These are phyloP conservation scores for Cyrtorhinus lividipennis DNA, from an alignment of 1,140 invertebrate genomes.

Conservation along the genomic window DNA sequence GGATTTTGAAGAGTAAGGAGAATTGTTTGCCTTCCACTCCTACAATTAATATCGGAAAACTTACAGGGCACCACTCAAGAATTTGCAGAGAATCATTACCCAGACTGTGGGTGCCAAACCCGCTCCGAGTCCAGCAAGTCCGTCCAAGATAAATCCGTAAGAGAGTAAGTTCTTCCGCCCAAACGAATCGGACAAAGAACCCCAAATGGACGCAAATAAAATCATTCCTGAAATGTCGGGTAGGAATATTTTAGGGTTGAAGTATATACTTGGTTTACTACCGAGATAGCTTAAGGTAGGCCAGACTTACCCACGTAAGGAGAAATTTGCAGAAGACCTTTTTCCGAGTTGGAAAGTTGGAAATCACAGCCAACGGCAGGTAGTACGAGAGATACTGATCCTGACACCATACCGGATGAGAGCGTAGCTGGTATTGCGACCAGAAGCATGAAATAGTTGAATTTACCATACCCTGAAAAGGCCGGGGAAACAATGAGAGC, in stretches of 20 bases:
- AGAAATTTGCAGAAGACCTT: conserved; percentile 49
- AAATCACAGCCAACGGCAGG: conserved; percentile 56
- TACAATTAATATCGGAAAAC: too few species aligned
- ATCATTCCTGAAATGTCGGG: conserved; percentile 71
- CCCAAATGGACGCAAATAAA: conserved; percentile 63
- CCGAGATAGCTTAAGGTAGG: too few species aligned
- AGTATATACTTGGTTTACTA: too few species aligned
- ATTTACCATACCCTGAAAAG: conserved; percentile 41
- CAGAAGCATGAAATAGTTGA: conserved; percentile 45
- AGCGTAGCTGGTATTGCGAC: conserved; percentile 44
- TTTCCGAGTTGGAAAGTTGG: conserved; percentile 42
- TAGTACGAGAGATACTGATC: conserved; percentile 49
- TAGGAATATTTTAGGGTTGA: too few species aligned
- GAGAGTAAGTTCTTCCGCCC: conserved; percentile 55
- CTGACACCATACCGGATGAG: conserved; percentile 46
- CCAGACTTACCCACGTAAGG: conserved; percentile 47
- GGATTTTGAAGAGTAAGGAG: too few species aligned
- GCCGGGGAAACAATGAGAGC: too few species aligned
- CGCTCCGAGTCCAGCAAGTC: conserved; percentile 46
- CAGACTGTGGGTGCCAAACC: conserved; percentile 35
- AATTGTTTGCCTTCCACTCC: too few species aligned
- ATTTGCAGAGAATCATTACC: conserved; percentile 48
- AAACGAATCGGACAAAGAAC: conserved; percentile 58
- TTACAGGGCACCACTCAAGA: conserved; percentile 37
- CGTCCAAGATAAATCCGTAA: conserved; percentile 52